Evolutionary conservation across 1,140 invertebrate genomes (phyloP).

Genomic region (Leucophenga varia): DNA sequence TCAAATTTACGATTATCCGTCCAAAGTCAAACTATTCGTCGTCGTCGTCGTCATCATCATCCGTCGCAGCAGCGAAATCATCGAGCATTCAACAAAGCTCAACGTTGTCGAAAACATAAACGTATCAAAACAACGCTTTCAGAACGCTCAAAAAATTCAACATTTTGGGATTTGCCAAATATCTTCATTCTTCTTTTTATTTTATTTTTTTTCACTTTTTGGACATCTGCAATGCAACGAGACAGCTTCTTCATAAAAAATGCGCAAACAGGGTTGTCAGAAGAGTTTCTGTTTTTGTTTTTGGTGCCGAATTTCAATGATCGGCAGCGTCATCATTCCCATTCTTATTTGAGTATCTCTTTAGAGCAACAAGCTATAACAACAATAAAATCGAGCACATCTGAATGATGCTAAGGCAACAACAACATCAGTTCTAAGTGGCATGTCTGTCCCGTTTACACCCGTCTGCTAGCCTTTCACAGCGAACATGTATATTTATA

Average conservation of each 20-base stretch:
- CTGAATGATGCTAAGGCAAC: not conserved
- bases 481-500: not conserved
- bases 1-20: slow-evolving; percentile 46
- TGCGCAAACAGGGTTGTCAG: slow-evolving; percentile 1
- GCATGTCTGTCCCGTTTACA: too few relatives aligned
- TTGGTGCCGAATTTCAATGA: too few relatives aligned
- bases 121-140: too few relatives aligned
- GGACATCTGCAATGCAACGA: not conserved
- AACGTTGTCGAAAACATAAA: too few relatives aligned
- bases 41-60: slow-evolving; percentile 10
- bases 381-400: slow-evolving; percentile 1
- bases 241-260: not conserved
- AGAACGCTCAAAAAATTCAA: too few relatives aligned
- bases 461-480: too few relatives aligned
- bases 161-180: too few relatives aligned
- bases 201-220: too few relatives aligned
- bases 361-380: slow-evolving; percentile 21
- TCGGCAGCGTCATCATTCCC: slow-evolving; percentile 22
- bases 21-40: slow-evolving; percentile 4
- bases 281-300: slow-evolving; percentile 4
- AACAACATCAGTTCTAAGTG: slow-evolving; percentile 16
- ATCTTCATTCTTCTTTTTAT: too few relatives aligned
- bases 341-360: not conserved
- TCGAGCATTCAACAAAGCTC: too few relatives aligned
- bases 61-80: slow-evolving; percentile 1